phyloP scores from a whole-genome alignment of 2,113 vertebrate genomes.

The Saccopteryx leptura region DNA sequence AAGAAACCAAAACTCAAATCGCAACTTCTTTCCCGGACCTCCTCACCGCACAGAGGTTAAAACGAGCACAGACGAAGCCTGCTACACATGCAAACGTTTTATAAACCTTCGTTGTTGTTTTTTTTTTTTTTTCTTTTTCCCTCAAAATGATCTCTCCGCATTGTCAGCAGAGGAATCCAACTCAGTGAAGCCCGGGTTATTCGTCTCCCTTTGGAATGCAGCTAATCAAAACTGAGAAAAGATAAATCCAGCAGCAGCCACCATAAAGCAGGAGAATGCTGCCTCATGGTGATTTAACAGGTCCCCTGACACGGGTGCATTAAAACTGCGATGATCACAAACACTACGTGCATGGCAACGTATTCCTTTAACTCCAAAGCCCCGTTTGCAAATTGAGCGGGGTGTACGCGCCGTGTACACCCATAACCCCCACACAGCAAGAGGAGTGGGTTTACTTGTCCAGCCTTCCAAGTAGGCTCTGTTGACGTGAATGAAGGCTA shows the following conservation, averaged over 20 bases:
- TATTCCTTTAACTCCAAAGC: neutral
- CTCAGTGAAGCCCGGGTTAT: conserved; percentile 16
- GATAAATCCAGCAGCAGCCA: neutral
- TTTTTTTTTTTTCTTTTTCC: neutral
- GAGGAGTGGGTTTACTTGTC: neutral
- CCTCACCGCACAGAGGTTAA: neutral
- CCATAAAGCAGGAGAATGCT: neutral
- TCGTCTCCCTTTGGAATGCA: conserved; percentile 28
- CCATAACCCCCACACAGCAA: fast-evolving
- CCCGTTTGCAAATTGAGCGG: neutral
- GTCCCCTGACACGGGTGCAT: neutral
- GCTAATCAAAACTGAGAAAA: conserved; percentile 57
- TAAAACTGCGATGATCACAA: neutral
- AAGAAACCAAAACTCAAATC: neutral
- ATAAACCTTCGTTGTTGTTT: neutral
- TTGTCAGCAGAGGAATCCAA: neutral
- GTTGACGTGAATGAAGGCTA: neutral
- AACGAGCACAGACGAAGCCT: neutral
- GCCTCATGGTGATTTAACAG: neutral
- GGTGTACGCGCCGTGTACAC: fast-evolving
- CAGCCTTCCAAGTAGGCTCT: neutral
- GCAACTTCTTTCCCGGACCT: neutral
- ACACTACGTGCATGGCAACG: neutral
- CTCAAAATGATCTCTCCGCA: neutral
- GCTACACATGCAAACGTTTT: neutral